Evolutionary conservation across 2,888 invertebrate genomes (phyloP).

Genomic region (Cylloceria caligata): DNA sequence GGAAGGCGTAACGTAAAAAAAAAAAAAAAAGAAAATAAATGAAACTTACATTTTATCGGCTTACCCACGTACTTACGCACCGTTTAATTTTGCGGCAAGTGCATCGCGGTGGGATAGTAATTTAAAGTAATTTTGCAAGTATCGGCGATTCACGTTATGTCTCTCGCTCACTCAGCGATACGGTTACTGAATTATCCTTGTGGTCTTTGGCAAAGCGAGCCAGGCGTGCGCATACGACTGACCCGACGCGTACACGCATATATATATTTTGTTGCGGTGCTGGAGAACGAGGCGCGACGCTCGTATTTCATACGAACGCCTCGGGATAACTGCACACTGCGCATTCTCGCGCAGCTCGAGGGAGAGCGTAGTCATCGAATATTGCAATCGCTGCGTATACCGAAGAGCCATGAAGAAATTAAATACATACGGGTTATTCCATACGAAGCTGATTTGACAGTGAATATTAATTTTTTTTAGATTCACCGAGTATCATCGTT

Average conservation of each 20-base stretch:
- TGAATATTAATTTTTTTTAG: too few species aligned
- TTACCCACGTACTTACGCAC: slow-evolving; percentile 68
- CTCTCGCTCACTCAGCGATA: slow-evolving; percentile 43
- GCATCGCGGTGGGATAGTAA: slow-evolving; percentile 68
- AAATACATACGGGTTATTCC: slow-evolving; percentile 4
- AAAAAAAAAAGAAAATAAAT: slow-evolving; percentile 31
- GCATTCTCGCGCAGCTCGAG: slow-evolving; percentile 25
- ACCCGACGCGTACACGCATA: slow-evolving; percentile 25
- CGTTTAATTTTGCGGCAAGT: slow-evolving; percentile 72
- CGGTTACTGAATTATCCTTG: slow-evolving; percentile 72
- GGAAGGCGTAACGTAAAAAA: slow-evolving; percentile 21
- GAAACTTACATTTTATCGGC: slow-evolving; percentile 70
- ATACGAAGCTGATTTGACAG: background rate
- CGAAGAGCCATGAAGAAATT: slow-evolving; percentile 32
- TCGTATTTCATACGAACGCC: slow-evolving; percentile 76
- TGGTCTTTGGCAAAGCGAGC: slow-evolving; percentile 57
- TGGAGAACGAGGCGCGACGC: slow-evolving; percentile 68
- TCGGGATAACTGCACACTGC: slow-evolving; percentile 71
- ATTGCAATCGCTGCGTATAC: slow-evolving; percentile 54
- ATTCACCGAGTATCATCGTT: background rate
- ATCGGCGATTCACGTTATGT: slow-evolving; percentile 64
- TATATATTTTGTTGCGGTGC: slow-evolving; percentile 59
- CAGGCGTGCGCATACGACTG: slow-evolving; percentile 41
- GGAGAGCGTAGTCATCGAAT: slow-evolving; percentile 59
- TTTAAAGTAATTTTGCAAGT: slow-evolving; percentile 67